Evolutionary conservation across 2,113 vertebrate species (phyloP).

Genomic region (Sitta europaea): DNA sequence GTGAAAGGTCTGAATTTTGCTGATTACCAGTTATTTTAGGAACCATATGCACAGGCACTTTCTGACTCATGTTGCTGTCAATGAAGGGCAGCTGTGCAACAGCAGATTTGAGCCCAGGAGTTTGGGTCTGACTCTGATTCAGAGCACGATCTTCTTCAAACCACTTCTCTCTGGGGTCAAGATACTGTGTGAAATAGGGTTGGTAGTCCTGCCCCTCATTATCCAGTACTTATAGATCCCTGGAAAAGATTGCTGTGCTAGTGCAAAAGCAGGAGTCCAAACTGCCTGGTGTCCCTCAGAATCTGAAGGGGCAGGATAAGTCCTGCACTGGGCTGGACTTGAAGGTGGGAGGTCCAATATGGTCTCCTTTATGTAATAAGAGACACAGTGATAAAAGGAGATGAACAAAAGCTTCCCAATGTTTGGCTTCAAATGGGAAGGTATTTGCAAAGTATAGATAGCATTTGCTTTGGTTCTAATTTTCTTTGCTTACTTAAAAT

Average conservation of each 20-base stretch:
- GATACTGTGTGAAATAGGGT: not conserved
- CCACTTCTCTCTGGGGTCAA: not conserved
- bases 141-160: not conserved
- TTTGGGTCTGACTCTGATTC: not conserved
- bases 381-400: not conserved
- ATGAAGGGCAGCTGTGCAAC: constrained; percentile 49
- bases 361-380: not conserved
- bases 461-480: not conserved
- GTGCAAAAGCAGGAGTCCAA: not conserved
- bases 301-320: not conserved
- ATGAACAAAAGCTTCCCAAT: not conserved
- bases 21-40: constrained; percentile 64
- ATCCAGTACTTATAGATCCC: not conserved
- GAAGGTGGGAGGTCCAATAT: not conserved
- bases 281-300: not conserved
- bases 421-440: not conserved
- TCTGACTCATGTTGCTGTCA: constrained; percentile 58
- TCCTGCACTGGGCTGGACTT: not conserved
- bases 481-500: not conserved
- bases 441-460: not conserved
- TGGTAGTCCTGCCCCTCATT: not conserved
- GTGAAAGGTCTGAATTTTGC: constrained; percentile 44
- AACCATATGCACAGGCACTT: constrained; percentile 7
- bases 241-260: not conserved
- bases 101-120: not conserved